Conservation (phyloP, 2,113 vertebrate genomes). For the Gadus chalcogrammus region DNA sequence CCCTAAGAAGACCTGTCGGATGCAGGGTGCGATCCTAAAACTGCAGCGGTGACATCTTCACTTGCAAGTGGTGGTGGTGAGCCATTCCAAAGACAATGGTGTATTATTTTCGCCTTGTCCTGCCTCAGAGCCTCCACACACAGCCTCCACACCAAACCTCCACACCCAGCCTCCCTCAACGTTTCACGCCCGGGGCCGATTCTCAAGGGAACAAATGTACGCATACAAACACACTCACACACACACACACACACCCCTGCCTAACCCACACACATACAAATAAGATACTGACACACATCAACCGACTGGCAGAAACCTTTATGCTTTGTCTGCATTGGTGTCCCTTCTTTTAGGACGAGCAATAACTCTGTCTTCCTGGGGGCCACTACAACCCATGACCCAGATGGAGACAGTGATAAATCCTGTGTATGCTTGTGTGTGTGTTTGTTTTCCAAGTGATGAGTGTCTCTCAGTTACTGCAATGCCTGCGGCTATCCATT, state of each 20-base stretch:
- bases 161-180: constrained; percentile 28
- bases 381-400: constrained; percentile 43
- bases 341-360: constrained; percentile 22
- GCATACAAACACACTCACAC: constrained; percentile 15
- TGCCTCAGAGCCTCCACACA: too few relatives aligned
- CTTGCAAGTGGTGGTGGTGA: too few relatives aligned
- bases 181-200: constrained; percentile 43
- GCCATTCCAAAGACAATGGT: too few relatives aligned
- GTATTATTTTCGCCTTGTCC: too few relatives aligned
- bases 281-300: neutral
- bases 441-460: constrained; percentile 14
- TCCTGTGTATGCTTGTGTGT: constrained; percentile 26
- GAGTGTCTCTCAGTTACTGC: constrained; percentile 11
- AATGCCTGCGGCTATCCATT: constrained; percentile 8
- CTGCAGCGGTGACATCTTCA: too few relatives aligned
- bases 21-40: too few relatives aligned
- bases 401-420: constrained; percentile 38
- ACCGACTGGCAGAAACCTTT: neutral
- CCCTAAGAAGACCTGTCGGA: too few relatives aligned
- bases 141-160: neutral
- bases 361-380: constrained; percentile 31
- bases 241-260: constrained; percentile 20
- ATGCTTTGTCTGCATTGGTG: too few relatives aligned
- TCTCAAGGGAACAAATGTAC: constrained; percentile 48
- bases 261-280: constrained; percentile 10